These are phyloP conservation scores for Syrmaticus mikado DNA, from an alignment of 2,113 vertebrate genomes.

Conservation along the genomic window DNA sequence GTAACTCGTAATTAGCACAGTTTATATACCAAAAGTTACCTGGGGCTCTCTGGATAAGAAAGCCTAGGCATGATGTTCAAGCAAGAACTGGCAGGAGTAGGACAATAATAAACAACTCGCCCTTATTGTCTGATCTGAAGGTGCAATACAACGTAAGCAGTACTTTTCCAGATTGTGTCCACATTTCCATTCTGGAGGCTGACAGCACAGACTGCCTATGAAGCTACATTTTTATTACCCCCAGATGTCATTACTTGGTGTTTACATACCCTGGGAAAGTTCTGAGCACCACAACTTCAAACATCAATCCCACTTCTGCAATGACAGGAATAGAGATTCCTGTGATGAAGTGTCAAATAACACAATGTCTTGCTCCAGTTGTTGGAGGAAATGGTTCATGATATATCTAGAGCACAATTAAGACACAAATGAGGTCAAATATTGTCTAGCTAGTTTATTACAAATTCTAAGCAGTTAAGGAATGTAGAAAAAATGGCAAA, in stretches of 20 bases:
- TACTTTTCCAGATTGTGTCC: neutral
- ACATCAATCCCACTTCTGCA: neutral
- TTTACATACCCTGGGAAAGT: neutral
- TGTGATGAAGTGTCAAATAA: neutral
- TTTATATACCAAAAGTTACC: neutral
- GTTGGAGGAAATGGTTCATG: too few relatives aligned
- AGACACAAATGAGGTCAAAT: too few relatives aligned
- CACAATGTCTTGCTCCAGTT: neutral
- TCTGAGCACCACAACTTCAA: neutral
- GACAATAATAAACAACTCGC: neutral
- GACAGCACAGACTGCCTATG: neutral
- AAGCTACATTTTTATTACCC: neutral
- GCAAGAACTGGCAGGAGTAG: neutral
- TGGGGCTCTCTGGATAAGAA: neutral
- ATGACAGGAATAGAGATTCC: fast-evolving
- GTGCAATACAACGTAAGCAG: neutral
- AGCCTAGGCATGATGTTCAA: neutral
- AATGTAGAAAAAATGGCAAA: too few relatives aligned
- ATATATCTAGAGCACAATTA: too few relatives aligned
- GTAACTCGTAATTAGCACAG: neutral
- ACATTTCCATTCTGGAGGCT: neutral
- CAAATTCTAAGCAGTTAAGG: too few relatives aligned
- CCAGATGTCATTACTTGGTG: neutral
- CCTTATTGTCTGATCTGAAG: neutral
- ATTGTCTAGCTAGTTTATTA: too few relatives aligned